phyloP scores from a whole-genome alignment of 2,113 vertebrate species.

The Malurus alboscapulatus region DNA sequence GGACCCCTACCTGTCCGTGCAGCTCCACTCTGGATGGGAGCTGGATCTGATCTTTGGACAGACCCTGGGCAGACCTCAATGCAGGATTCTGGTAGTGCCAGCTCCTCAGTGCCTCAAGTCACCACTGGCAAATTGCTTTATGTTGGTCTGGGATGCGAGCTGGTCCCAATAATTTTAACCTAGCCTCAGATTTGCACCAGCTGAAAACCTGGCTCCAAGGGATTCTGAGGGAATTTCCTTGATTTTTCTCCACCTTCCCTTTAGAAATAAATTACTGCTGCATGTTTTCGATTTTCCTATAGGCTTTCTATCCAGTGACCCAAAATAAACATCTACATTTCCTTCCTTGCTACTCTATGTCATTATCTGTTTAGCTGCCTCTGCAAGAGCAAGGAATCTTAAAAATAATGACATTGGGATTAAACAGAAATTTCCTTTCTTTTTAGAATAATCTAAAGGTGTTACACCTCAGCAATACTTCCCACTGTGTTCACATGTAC shows the following conservation, averaged over 20 bases:
- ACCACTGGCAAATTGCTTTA: neutral
- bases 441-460: neutral
- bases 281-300: slow-evolving; percentile 55
- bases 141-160: neutral
- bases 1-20: neutral
- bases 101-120: neutral
- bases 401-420: neutral
- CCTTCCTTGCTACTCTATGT: slow-evolving; percentile 32
- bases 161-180: neutral
- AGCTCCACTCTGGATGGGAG: neutral
- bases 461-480: neutral
- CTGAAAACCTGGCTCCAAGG: slow-evolving; percentile 20
- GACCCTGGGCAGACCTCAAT: neutral
- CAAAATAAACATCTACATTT: slow-evolving; percentile 38
- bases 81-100: neutral
- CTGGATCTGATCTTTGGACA: neutral
- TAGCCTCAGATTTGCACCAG: neutral
- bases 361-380: slow-evolving; percentile 30
- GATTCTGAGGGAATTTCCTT: slow-evolving; percentile 47
- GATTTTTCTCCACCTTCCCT: slow-evolving; percentile 30
- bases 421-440: neutral
- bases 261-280: slow-evolving; percentile 40
- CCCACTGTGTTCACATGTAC: fast-evolving
- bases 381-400: neutral
- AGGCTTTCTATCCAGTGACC: slow-evolving; percentile 36